Evolutionary conservation across 1,140 invertebrate genomes (phyloP).

Genomic region (Neelides sp.): DNA sequence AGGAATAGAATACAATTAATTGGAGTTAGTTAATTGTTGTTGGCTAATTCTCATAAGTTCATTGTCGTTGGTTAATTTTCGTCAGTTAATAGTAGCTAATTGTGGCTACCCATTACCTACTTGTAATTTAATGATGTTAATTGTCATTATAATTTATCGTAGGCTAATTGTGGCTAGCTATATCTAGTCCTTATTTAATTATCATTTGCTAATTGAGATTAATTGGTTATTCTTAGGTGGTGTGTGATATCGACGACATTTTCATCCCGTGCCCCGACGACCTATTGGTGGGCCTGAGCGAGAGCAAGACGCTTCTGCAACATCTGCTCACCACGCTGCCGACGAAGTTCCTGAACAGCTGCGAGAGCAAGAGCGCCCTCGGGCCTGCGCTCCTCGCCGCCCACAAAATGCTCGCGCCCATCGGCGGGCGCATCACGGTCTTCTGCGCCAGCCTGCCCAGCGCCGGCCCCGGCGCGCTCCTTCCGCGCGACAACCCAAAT

Average conservation of each 20-base stretch:
- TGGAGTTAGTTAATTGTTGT: no score
- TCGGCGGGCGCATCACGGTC: constrained; percentile 87
- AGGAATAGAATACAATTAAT: no score
- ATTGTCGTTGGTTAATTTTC: no score
- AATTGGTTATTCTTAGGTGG: no score
- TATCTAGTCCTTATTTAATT: no score
- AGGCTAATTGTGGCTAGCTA: no score
- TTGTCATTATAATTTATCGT: no score
- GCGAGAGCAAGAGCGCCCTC: constrained; percentile 61
- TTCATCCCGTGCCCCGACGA: constrained; percentile 81
- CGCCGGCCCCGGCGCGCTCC: constrained; percentile 73
- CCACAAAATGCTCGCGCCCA: constrained; percentile 78
- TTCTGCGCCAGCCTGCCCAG: constrained; percentile 86
- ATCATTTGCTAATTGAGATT: no score
- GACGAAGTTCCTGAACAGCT: constrained; percentile 47
- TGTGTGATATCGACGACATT: constrained; percentile 81
- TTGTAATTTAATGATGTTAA: no score
- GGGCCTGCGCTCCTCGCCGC: constrained; percentile 86
- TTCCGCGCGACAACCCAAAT: constrained; percentile 49
- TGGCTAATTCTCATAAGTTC: no score
- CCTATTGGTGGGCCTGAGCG: constrained; percentile 80
- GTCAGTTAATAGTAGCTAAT: no score
- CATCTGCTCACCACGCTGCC: constrained; percentile 74
- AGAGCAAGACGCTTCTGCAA: constrained; percentile 61
- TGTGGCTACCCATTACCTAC: no score